A percentile compares a stretch with the other conserved stretches of the same genome.
Conservation (phyloP, 2,797 vertebrate genomes). For the Furcifer pardalis region DNA sequence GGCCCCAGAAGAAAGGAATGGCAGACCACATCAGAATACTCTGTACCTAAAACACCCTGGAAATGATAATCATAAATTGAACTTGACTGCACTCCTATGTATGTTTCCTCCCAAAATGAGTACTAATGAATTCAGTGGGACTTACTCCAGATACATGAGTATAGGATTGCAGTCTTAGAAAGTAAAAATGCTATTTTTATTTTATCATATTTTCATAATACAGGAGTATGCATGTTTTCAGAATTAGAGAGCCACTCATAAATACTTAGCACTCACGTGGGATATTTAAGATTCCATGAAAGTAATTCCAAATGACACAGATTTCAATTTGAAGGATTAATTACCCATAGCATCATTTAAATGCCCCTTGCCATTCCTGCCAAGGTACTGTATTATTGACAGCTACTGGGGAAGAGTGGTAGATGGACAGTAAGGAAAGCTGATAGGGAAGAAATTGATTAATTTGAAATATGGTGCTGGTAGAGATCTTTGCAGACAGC, state of each 20-base stretch:
- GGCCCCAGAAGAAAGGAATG: no score
- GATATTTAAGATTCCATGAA: neutral
- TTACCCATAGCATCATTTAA: neutral
- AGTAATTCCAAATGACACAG: slow-evolving; percentile 1
- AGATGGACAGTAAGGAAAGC: no score
- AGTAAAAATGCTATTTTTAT: neutral
- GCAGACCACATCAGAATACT: no score
- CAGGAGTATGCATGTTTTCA: neutral
- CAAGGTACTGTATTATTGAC: slow-evolving; percentile 14
- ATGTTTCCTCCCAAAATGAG: neutral
- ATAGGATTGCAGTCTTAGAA: neutral
- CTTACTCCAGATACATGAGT: neutral
- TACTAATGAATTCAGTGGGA: neutral
- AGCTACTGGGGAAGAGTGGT: no score
- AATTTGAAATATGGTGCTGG: no score
- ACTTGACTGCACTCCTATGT: neutral
- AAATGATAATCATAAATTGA: no score
- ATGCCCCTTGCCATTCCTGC: neutral
- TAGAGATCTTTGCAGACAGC: no score
- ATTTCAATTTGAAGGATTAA: neutral
- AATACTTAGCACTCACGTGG: neutral
- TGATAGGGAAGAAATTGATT: no score
- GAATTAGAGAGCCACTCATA: neutral
- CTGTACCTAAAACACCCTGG: no score
- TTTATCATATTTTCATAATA: neutral